Evolutionary conservation across 2,888 invertebrate species (phyloP), one percentile per base, ranked within the genome.

Genomic region (Orthonevra nobilis): DNA sequence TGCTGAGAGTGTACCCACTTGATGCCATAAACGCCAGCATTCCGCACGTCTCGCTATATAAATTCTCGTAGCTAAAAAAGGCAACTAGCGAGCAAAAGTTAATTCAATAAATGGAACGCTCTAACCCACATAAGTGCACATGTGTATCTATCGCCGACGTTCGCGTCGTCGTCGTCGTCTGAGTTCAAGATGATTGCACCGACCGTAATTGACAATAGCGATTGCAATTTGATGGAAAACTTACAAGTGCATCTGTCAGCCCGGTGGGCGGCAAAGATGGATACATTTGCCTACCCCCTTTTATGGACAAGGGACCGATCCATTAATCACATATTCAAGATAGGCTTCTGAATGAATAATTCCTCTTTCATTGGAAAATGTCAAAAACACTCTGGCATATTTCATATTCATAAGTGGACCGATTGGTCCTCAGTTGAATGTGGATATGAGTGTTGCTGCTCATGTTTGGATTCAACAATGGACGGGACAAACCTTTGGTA

Each of bases 91-190:
- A 28, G 48, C 61, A 48, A 61, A 48, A 61, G 48, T 61, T 48
- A 61, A 61, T 61, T 61, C 19, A 40, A 61, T 61, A 48, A 61
- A 61, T 61, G 46, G 61, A 61, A 30, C 38, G 48, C 61, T 48
- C 19, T 38, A 28, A 38, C 19, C 48, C 28, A 48, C 48, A 44
- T 61, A 23, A 10, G 19, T 4, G 14, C 44, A 12, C 19, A 10
- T 15, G 7, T 56, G n/a, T 40, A 28, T 15, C n/a, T 38, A n/a
- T n/a, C n/a, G n/a, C n/a, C n/a, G n/a, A n/a, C n/a, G n/a, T n/a
- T n/a, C n/a, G n/a, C n/a, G n/a, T n/a, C n/a, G n/a, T n/a, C n/a
- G n/a, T n/a, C n/a, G n/a, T 4, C 26, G 28, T 10, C 26, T n/a
- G 7, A 26, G 20, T n/a, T 34, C 9, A 26, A 20, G 54, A 17